Evolutionary conservation across 2,888 invertebrate species (phyloP), one percentile per base, ranked within the genome.

Genomic region (Drosophila paranaensis): DNA sequence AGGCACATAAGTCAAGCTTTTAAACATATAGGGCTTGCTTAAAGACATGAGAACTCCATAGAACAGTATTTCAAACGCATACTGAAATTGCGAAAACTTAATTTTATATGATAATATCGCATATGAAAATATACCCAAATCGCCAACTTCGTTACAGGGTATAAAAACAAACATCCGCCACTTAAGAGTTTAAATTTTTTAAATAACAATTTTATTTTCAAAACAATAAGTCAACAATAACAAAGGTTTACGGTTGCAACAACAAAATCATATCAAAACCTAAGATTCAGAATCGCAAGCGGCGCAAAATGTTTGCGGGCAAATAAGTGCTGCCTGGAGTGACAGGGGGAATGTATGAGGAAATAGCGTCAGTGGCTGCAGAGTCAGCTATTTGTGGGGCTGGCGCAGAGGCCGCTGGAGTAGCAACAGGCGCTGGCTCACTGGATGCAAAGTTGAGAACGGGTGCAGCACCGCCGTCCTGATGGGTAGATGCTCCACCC

Each of bases 381-480:
- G 79, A 67, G 35, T 61, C 53, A 9, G 63, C 42, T 6, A 60
- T 35, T 27, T 60, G 46, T 25, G 72, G 48, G 6, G 43, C 60
- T 10, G 71, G 54, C 13, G 45, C 67, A 10, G 73, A 65, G 13
- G 66, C 69, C 10, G 58, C 45, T 37, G 57, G 62, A 37, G 27
- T 46, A 4, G 63, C 62, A 27, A 51, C 76, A 16, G 78, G 70
- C 0, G 55, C 71, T 27, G 74, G 77, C 5, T 80, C 79, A 20
- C 77, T 74, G 11, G 90, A 89, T 1, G 89, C 90, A 65, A 90
- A 91, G 77, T 91, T 90, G n/a, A 91, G 60, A 3, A 88, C 71
- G 11, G 90, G 78, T 14, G 90, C 92, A 43, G 89, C 81, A 0
- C 92, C 92, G 5, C 90, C 91, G 48, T 92, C 79, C 6, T 77